Conservation (phyloP, 2,113 vertebrate species). For the Benitochromis conjunctus region DNA sequence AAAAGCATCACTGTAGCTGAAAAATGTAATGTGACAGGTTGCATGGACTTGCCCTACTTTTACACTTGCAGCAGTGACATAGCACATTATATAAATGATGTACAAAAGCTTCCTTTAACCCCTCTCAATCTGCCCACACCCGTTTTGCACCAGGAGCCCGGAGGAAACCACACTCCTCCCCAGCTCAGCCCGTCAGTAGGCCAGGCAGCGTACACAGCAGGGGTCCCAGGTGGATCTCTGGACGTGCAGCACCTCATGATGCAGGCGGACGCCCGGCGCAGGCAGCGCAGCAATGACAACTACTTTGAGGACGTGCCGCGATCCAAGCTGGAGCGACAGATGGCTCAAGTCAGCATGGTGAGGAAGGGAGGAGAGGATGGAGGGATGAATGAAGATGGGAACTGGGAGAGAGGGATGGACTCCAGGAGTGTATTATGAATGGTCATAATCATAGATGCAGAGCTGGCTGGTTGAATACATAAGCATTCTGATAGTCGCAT, state of each 20-base stretch:
- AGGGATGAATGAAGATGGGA: conserved; percentile 26
- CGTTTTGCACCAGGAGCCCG: conserved; percentile 82
- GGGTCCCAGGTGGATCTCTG: conserved; percentile 82
- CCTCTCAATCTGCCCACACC: neutral
- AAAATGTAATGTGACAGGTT: conserved; percentile 3
- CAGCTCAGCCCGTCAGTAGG: conserved; percentile 94
- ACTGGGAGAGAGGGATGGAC: neutral
- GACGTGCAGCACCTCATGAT: conserved; percentile 99
- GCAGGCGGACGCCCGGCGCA: conserved; percentile 98
- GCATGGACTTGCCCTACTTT: conserved; percentile 25
- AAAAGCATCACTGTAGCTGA: neutral
- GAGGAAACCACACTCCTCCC: conserved; percentile 95
- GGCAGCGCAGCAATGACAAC: conserved; percentile 98
- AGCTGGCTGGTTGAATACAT: neutral
- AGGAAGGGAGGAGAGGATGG: conserved; percentile 39
- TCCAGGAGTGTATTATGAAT: conserved; percentile 20
- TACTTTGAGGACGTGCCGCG: conserved; percentile 98
- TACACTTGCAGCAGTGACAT: conserved; percentile 8
- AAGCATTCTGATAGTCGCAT: neutral
- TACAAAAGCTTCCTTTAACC: conserved; percentile 11
- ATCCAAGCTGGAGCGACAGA: conserved; percentile 99
- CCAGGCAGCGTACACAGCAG: conserved; percentile 93
- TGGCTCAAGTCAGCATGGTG: conserved; percentile 97
- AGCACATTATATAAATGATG: conserved; percentile 44
- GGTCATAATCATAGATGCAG: neutral